A percentile compares a stretch with the other conserved stretches of the same genome.
Conservation (phyloP, 2,888 invertebrate genomes). For the Gymnocheta viridis region DNA sequence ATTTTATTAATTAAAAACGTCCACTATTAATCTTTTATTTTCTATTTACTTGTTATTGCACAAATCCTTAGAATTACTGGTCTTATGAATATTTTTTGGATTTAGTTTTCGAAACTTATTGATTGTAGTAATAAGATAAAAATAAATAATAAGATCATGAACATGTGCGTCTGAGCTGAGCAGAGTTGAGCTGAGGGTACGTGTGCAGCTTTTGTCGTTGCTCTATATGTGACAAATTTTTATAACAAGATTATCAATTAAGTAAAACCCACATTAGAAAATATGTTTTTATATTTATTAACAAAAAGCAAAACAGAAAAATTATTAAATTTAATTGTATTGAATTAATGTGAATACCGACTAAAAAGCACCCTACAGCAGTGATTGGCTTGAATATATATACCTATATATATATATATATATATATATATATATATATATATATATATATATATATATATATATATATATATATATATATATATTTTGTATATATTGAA, state of each 20-base stretch:
- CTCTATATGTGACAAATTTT: slow-evolving; percentile 69
- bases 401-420: too few relatives aligned
- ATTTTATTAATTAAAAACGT: slow-evolving; percentile 20
- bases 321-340: slow-evolving; percentile 2
- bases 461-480: too few relatives aligned
- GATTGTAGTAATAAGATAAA: slow-evolving; percentile 50
- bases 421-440: too few relatives aligned
- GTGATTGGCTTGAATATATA: not conserved
- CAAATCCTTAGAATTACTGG: slow-evolving; percentile 41
- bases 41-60: slow-evolving; percentile 7
- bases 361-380: not conserved
- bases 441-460: too few relatives aligned
- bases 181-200: not conserved
- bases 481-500: too few relatives aligned
- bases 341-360: not conserved
- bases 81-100: slow-evolving; percentile 24
- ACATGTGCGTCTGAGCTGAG: slow-evolving; percentile 46
- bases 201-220: slow-evolving; percentile 24
- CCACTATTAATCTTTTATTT: slow-evolving; percentile 5
- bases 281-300: slow-evolving; percentile 40
- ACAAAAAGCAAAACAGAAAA: not conserved
- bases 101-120: slow-evolving; percentile 20
- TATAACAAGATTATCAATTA: slow-evolving; percentile 69
- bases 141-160: slow-evolving; percentile 49
- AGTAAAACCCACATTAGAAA: slow-evolving; percentile 62